phyloP scores from a whole-genome alignment of 2,113 vertebrate genomes.

The Engystomops pustulosus region DNA sequence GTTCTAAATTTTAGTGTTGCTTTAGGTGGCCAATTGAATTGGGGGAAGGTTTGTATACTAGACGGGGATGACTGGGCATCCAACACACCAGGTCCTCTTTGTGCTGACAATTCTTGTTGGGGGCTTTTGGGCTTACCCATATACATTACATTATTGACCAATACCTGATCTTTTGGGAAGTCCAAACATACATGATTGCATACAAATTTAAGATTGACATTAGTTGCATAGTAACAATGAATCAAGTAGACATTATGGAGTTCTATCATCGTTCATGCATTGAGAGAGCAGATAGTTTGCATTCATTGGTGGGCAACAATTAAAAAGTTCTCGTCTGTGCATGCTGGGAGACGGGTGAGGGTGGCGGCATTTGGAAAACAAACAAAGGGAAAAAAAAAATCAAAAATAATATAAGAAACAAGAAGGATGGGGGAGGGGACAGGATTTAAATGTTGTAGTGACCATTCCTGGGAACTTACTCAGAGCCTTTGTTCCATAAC shows the following conservation, averaged over 20 bases:
- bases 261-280: constrained; percentile 80
- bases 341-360: constrained; percentile 75
- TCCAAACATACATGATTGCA: background rate
- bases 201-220: background rate
- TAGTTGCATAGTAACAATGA: background rate
- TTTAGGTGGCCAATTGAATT: no score
- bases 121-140: background rate
- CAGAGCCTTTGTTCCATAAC: constrained; percentile 99
- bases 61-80: no score
- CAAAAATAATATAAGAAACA: constrained; percentile 47
- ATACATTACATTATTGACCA: background rate
- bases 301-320: constrained; percentile 82
- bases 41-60: background rate
- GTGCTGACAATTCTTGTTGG: no score
- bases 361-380: constrained; percentile 73
- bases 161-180: background rate
- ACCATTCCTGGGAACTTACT: constrained; percentile 97
- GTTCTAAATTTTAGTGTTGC: no score
- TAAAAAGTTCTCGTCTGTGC: constrained; percentile 78
- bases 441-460: constrained; percentile 77
- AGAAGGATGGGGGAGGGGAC: constrained; percentile 66
- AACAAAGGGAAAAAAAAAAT: no score
- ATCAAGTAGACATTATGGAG: constrained; percentile 24
- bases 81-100: background rate
- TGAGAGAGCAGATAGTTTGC: constrained; percentile 70